phyloP scores from a whole-genome alignment of 64 coral and sea anemone genomes.

The Dendrophyllia cribrosa region DNA sequence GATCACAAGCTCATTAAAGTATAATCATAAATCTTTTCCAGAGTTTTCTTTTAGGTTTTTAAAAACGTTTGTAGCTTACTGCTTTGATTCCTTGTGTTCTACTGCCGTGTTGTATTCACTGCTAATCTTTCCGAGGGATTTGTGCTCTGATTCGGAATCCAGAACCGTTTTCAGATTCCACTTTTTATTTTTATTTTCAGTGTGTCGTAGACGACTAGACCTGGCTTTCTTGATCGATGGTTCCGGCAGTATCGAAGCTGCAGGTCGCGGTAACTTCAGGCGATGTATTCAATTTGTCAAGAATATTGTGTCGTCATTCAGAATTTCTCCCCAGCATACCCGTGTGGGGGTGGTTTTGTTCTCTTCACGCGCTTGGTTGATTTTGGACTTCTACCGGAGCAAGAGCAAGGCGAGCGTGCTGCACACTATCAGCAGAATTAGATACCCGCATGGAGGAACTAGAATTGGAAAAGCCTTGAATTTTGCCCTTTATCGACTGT shows the following conservation, averaged over 20 bases:
- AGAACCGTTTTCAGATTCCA: neutral
- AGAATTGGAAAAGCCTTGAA: slow-evolving; percentile 60
- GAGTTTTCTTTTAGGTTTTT: too few species aligned
- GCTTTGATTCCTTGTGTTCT: too few species aligned
- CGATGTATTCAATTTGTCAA: slow-evolving; percentile 49
- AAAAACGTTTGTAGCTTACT: too few species aligned
- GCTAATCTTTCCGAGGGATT: too few species aligned
- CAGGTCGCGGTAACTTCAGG: slow-evolving; percentile 39
- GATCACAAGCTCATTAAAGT: too few species aligned
- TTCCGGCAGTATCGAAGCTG: slow-evolving; percentile 63
- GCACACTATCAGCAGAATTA: slow-evolving; percentile 2
- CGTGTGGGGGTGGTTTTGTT: slow-evolving; percentile 55
- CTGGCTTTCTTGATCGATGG: slow-evolving; percentile 68
- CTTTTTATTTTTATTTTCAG: slow-evolving; percentile 27
- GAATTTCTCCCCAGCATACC: slow-evolving; percentile 5
- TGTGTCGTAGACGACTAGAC: slow-evolving; percentile 40
- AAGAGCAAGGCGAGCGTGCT: slow-evolving; percentile 10
- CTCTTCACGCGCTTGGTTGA: slow-evolving; percentile 49
- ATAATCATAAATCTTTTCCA: too few species aligned
- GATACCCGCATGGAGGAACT: slow-evolving; percentile 64
- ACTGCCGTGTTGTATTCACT: too few species aligned
- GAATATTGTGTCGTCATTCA: slow-evolving; percentile 38
- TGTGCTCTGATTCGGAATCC: neutral
- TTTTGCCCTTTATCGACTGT: slow-evolving; percentile 25
- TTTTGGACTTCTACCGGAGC: slow-evolving; percentile 49